These are phyloP conservation scores for Rutilus rutilus DNA, from an alignment of 2,113 vertebrate genomes.

Conservation along the genomic window DNA sequence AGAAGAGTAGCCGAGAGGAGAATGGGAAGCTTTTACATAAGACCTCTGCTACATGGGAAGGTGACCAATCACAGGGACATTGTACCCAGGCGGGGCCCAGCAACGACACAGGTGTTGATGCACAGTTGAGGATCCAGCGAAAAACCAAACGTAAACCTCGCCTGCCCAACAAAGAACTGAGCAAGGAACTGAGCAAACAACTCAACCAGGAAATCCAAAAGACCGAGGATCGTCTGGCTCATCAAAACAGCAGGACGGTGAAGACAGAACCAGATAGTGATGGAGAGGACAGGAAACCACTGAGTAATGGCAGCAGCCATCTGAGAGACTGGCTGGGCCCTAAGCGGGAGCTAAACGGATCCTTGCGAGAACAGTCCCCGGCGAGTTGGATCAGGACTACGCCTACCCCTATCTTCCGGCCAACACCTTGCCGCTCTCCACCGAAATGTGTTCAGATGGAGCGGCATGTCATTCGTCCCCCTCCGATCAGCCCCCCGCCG, in stretches of 20 bases:
- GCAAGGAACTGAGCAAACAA: constrained; percentile 89
- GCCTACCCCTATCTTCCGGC: constrained; percentile 64
- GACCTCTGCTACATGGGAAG: constrained; percentile 78
- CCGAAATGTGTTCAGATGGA: constrained; percentile 95
- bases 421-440: constrained; percentile 85
- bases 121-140: constrained; percentile 80
- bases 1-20: constrained; percentile 55
- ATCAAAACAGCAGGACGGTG: constrained; percentile 84
- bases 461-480: constrained; percentile 92
- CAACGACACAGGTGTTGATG: constrained; percentile 74
- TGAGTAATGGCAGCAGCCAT: constrained; percentile 73
- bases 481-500: constrained; percentile 94
- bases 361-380: constrained; percentile 77
- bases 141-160: constrained; percentile 84
- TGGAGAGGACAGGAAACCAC: constrained; percentile 78
- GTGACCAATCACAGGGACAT: constrained; percentile 82
- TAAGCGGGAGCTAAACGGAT: constrained; percentile 82
- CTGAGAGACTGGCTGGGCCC: constrained; percentile 83
- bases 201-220: constrained; percentile 87
- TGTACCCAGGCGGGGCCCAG: constrained; percentile 87
- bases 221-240: constrained; percentile 84
- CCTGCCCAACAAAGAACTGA: constrained; percentile 85
- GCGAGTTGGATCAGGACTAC: constrained; percentile 76
- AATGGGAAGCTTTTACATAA: constrained; percentile 62
- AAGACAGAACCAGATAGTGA: constrained; percentile 86